phyloP scores from a whole-genome alignment of 2,888 invertebrate genomes.

The Hirtodrosophila duncani region DNA sequence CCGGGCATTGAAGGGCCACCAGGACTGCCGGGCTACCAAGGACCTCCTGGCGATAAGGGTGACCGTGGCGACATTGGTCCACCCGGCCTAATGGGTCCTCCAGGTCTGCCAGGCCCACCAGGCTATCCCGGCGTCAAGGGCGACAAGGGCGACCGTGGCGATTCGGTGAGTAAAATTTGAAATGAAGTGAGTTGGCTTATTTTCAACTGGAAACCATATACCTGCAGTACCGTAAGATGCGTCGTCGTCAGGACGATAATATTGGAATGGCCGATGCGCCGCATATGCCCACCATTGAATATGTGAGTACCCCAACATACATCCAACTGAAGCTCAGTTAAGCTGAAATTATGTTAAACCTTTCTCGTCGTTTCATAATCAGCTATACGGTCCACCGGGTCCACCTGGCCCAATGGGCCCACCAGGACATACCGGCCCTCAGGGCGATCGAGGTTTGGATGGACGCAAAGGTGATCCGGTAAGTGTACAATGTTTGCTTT shows the following conservation, averaged over 20 bases:
- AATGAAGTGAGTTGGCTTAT: too few relatives aligned
- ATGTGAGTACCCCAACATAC: slow-evolving; percentile 71
- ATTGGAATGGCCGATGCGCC: slow-evolving; percentile 79
- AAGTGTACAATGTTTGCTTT: too few relatives aligned
- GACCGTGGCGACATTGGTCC: slow-evolving; percentile 91
- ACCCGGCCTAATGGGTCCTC: slow-evolving; percentile 95
- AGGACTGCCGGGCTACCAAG: slow-evolving; percentile 86
- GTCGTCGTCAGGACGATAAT: slow-evolving; percentile 78
- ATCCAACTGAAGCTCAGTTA: not conserved
- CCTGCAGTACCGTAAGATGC: slow-evolving; percentile 79
- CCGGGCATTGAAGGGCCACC: slow-evolving; percentile 93
- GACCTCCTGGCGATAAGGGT: slow-evolving; percentile 92
- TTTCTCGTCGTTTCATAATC: not conserved
- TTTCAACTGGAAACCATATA: slow-evolving; percentile 37
- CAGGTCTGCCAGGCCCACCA: slow-evolving; percentile 89
- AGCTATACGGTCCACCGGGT: slow-evolving; percentile 83
- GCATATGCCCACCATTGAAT: slow-evolving; percentile 78
- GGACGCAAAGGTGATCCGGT: slow-evolving; percentile 90
- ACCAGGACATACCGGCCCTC: slow-evolving; percentile 80
- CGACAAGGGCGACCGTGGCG: slow-evolving; percentile 94
- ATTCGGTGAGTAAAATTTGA: slow-evolving; percentile 85
- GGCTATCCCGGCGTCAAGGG: slow-evolving; percentile 94
- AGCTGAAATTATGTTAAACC: not conserved
- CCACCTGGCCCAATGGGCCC: slow-evolving; percentile 84
- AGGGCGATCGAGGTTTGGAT: slow-evolving; percentile 84